Evolutionary conservation across 1,140 invertebrate species (phyloP).

Genomic region (Drosophila ercepeae): DNA sequence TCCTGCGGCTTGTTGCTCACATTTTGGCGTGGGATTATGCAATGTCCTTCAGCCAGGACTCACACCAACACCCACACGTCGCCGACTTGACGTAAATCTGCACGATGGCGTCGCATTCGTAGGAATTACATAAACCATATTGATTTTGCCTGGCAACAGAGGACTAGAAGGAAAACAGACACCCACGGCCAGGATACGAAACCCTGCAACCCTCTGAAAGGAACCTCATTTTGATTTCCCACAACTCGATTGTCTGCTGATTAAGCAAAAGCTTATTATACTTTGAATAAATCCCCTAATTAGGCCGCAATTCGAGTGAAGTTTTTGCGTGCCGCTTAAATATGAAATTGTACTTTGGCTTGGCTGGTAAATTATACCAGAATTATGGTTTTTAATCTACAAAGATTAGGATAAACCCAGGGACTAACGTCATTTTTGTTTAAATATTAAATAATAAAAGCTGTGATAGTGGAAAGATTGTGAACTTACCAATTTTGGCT

Average conservation of each 20-base stretch:
- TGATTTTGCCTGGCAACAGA: conserved; percentile 64
- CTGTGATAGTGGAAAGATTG: too few species aligned
- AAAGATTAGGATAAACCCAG: background rate
- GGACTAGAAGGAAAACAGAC: too few species aligned
- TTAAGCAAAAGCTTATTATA: background rate
- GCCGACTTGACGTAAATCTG: conserved; percentile 67
- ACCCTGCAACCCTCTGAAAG: background rate
- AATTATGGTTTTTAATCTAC: too few species aligned
- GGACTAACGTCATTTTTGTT: background rate
- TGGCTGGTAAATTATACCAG: too few species aligned
- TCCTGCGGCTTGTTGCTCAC: conserved; percentile 65
- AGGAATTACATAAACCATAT: conserved; percentile 74
- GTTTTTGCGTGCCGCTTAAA: too few species aligned
- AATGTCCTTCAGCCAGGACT: conserved; percentile 60
- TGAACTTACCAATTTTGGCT: conserved; percentile 95
- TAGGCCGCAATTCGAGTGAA: background rate
- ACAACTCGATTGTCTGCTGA: background rate
- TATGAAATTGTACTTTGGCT: background rate
- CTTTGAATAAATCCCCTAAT: background rate
- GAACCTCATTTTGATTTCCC: background rate
- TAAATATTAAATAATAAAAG: too few species aligned
- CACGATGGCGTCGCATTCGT: conserved; percentile 55
- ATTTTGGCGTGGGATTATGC: conserved; percentile 55
- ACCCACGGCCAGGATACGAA: conserved; percentile 10
- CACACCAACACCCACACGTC: conserved; percentile 24